A percentile compares a stretch with the other conserved stretches of the same genome.
Evolutionary conservation across 2,888 invertebrate species (phyloP).

Genomic region (Lutraria lutraria): DNA sequence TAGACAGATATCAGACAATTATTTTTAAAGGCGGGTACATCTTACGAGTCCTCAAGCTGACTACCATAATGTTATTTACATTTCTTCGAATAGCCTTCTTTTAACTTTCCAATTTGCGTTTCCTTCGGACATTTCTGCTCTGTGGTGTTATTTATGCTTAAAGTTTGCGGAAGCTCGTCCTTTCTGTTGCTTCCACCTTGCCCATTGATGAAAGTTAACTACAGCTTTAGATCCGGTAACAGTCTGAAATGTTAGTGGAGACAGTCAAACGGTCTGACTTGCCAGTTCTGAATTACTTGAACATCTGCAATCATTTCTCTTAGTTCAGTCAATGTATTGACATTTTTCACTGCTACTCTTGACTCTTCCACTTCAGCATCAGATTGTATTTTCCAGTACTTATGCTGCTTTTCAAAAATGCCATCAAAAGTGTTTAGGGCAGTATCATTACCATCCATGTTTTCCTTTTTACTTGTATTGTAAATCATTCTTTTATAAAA

Average conservation of each 20-base stretch:
- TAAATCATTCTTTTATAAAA: no score
- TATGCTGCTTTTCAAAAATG: no score
- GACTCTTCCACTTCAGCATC: no score
- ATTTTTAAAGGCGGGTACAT: slow-evolving; percentile 21
- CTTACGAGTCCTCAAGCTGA: slow-evolving; percentile 26
- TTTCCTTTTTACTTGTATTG: no score
- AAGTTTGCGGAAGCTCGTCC: slow-evolving; percentile 18
- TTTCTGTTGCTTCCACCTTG: not conserved
- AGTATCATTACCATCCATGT: no score
- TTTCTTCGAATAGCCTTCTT: slow-evolving; percentile 19
- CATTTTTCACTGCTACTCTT: no score
- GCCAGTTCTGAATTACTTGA: slow-evolving; percentile 49
- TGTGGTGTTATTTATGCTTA: no score
- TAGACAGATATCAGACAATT: not conserved
- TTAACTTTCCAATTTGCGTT: slow-evolving; percentile 26
- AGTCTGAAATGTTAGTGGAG: slow-evolving; percentile 13
- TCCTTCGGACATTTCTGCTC: slow-evolving; percentile 15
- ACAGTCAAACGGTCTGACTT: slow-evolving; percentile 65
- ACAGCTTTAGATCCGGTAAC: not conserved
- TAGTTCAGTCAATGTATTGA: not conserved
- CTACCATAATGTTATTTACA: slow-evolving; percentile 45
- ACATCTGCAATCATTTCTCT: slow-evolving; percentile 42
- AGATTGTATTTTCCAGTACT: no score
- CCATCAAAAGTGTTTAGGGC: no score
- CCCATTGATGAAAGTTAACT: not conserved